These are phyloP conservation scores for Sceloporus undulatus DNA, from an alignment of 2,113 vertebrate genomes.

Conservation along the genomic window DNA sequence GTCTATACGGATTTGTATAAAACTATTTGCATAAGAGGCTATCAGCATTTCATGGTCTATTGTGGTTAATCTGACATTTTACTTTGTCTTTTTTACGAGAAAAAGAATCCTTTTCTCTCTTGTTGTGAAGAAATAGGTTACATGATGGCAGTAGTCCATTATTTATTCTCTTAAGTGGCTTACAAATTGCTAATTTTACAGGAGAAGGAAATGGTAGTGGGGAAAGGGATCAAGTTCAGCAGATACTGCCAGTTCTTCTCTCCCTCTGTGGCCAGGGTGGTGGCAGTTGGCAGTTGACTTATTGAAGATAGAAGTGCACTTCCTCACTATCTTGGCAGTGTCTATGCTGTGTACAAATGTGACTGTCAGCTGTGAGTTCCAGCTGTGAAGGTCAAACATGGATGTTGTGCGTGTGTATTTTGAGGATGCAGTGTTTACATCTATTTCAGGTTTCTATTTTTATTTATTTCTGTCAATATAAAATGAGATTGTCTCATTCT, in stretches of 20 bases:
- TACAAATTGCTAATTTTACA: too few species aligned
- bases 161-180: constrained; percentile 23
- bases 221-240: too few species aligned
- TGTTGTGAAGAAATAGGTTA: constrained; percentile 4
- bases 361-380: neutral
- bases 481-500: neutral
- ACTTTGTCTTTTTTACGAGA: constrained; percentile 12
- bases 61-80: constrained; percentile 30
- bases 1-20: neutral
- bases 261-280: too few species aligned
- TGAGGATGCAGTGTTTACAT: neutral
- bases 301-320: constrained; percentile 34
- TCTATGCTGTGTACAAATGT: constrained; percentile 19
- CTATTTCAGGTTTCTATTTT: constrained; percentile 28
- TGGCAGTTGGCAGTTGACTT: constrained; percentile 12
- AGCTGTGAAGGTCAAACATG: constrained; percentile 38
- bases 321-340: constrained; percentile 30
- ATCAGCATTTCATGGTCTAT: neutral
- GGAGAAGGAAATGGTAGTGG: too few species aligned
- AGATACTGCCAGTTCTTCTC: too few species aligned
- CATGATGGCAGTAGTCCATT: constrained; percentile 9
- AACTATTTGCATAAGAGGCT: constrained; percentile 1
- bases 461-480: too few species aligned
- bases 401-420: too few species aligned
- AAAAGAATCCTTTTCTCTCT: constrained; percentile 19